These are phyloP conservation scores for Drosophila subobscura DNA, from an alignment of 1,140 invertebrate genomes.

Conservation along the genomic window DNA sequence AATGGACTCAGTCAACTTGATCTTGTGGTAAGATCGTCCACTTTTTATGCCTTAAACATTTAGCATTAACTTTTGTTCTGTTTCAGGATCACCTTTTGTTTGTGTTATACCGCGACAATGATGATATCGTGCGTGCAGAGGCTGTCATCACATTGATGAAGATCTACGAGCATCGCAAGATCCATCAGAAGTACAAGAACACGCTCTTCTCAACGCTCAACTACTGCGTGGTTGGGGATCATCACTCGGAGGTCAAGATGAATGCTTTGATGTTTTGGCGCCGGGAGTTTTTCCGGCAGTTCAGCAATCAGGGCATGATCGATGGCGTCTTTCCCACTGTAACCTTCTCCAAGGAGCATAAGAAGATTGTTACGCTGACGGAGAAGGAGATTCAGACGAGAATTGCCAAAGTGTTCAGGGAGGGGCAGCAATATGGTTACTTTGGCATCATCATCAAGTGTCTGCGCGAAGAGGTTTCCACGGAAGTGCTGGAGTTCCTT, in stretches of 20 bases:
- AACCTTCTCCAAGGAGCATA: constrained; percentile 90
- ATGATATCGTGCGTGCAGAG: constrained; percentile 90
- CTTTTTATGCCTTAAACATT: neutral
- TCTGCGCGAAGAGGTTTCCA: constrained; percentile 88
- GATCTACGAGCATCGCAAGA: constrained; percentile 87
- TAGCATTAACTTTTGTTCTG: neutral
- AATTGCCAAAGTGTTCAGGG: constrained; percentile 87
- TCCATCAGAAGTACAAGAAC: constrained; percentile 84
- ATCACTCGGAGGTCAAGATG: constrained; percentile 91
- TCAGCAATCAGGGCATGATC: constrained; percentile 90
- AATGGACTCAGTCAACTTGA: constrained; percentile 85
- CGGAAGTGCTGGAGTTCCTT: constrained; percentile 87
- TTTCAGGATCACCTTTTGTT: constrained; percentile 87
- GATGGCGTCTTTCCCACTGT: constrained; percentile 90
- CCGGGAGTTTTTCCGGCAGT: constrained; percentile 86
- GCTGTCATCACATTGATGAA: constrained; percentile 87
- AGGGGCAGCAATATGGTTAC: constrained; percentile 87
- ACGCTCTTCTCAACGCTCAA: constrained; percentile 86
- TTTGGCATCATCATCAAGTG: constrained; percentile 87
- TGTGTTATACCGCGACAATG: constrained; percentile 87
- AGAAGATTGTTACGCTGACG: constrained; percentile 90
- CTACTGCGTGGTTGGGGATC: constrained; percentile 87
- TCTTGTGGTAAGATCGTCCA: constrained; percentile 85
- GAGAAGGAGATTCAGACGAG: constrained; percentile 87
- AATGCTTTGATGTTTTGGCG: constrained; percentile 89